Evolutionary conservation across 2,797 vertebrate species (phyloP).

Genomic region (Holocentrus rufus): DNA sequence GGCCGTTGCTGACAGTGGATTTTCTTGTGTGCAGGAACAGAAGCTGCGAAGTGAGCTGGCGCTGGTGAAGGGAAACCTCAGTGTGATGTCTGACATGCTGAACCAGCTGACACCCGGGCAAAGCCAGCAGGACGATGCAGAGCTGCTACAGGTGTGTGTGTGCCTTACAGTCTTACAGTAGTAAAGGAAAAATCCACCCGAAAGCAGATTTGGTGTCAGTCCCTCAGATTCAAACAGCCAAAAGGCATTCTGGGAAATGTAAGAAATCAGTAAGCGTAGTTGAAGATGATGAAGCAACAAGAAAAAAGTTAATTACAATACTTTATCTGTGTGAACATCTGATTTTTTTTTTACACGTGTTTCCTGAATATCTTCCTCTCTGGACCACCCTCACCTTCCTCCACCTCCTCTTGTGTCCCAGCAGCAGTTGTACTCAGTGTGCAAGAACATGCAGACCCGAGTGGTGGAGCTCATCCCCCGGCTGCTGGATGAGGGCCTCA

Average conservation of each 20-base stretch:
- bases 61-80: constrained; percentile 92
- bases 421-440: constrained; percentile 82
- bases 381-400: background rate
- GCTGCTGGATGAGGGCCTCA: constrained; percentile 88
- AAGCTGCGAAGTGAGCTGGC: constrained; percentile 91
- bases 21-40: constrained; percentile 78
- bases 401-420: constrained; percentile 36
- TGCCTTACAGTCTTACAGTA: too few species aligned
- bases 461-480: constrained; percentile 94
- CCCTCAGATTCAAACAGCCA: too few species aligned
- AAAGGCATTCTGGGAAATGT: too few species aligned
- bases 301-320: too few species aligned
- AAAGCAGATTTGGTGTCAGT: too few species aligned
- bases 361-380: too few species aligned
- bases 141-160: constrained; percentile 88
- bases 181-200: too few species aligned
- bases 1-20: background rate
- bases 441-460: constrained; percentile 93
- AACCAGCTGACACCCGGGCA: constrained; percentile 89
- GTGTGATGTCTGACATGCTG: constrained; percentile 95
- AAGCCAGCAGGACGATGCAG: constrained; percentile 84
- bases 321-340: too few species aligned
- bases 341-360: too few species aligned
- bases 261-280: too few species aligned
- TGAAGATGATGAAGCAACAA: too few species aligned